Percentiles rank a stretch among this genome's conserved stretches.
Conservation (phyloP, 1,140 invertebrate species). For the Papilio polytes region DNA sequence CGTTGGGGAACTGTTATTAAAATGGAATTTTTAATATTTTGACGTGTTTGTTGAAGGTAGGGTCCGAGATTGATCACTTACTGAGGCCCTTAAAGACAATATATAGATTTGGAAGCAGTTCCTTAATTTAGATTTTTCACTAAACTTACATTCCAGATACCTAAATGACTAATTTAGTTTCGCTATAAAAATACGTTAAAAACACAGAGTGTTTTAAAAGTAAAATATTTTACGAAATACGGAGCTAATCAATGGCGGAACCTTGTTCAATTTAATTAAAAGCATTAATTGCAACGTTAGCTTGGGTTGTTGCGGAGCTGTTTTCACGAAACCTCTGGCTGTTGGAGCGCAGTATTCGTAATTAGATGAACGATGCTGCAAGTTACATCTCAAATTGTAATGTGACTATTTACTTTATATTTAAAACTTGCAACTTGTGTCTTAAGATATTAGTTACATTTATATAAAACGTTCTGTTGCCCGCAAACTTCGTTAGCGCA, state of each 20-base stretch:
- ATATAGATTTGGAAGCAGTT: too few relatives aligned
- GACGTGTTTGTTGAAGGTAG: background rate
- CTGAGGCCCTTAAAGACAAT: too few relatives aligned
- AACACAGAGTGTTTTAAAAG: background rate
- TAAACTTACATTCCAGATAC: too few relatives aligned
- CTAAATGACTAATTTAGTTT: too few relatives aligned
- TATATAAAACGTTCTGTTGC: too few relatives aligned
- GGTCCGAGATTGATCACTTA: too few relatives aligned
- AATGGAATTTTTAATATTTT: background rate
- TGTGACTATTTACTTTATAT: background rate
- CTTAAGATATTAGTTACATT: too few relatives aligned
- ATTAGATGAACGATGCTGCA: slow-evolving; percentile 14
- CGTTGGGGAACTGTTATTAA: background rate
- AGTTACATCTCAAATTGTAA: background rate
- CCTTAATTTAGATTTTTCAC: too few relatives aligned
- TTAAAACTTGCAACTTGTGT: background rate
- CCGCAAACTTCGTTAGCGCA: too few relatives aligned
- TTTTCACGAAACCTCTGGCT: slow-evolving; percentile 29
- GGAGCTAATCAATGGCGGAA: background rate
- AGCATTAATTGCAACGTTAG: slow-evolving; percentile 11
- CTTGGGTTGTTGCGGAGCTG: background rate
- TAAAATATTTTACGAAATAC: background rate
- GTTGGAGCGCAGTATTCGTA: slow-evolving; percentile 12
- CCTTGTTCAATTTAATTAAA: slow-evolving; percentile 22
- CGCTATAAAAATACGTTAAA: background rate